Evolutionary conservation across 2,797 vertebrate genomes (phyloP).

Genomic region (Neostethus bicornis): DNA sequence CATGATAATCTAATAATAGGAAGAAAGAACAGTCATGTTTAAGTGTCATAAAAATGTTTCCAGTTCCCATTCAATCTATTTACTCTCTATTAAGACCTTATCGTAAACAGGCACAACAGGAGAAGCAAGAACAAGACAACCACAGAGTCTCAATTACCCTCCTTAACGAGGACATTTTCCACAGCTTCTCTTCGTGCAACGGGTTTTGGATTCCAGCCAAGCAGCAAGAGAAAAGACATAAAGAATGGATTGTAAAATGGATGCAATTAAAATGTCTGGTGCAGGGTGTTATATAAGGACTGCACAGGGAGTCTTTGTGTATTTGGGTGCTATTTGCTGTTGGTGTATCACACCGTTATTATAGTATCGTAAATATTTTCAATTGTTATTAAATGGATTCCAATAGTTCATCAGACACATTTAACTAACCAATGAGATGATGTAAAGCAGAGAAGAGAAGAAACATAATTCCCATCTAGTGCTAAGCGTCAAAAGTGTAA

Average conservation of each 20-base stretch:
- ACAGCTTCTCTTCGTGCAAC: constrained; percentile 38
- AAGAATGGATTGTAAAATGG: constrained; percentile 39
- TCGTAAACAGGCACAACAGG: constrained; percentile 65
- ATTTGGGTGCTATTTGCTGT: constrained; percentile 1
- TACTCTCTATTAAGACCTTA: constrained; percentile 31
- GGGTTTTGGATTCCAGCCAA: constrained; percentile 43
- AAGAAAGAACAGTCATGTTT: constrained; percentile 27
- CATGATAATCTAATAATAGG: constrained; percentile 33
- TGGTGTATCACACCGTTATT: neutral
- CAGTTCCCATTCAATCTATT: constrained; percentile 50
- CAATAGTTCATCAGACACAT: neutral
- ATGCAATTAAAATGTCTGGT: constrained; percentile 55
- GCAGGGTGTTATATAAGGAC: constrained; percentile 37
- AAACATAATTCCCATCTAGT: constrained; percentile 4
- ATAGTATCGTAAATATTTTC: no score
- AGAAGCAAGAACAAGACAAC: constrained; percentile 44
- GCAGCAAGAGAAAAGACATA: constrained; percentile 18
- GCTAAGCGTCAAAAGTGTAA: constrained; percentile 20
- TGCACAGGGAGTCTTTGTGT: constrained; percentile 8
- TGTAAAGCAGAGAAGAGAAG: constrained; percentile 14
- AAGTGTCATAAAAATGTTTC: constrained; percentile 56
- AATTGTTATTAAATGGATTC: neutral
- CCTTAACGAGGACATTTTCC: constrained; percentile 60
- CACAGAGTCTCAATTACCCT: constrained; percentile 56
- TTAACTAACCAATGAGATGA: constrained; percentile 9